These are phyloP conservation scores for Orius laevigatus DNA, from an alignment of 1,140 invertebrate species.

Conservation along the genomic window DNA sequence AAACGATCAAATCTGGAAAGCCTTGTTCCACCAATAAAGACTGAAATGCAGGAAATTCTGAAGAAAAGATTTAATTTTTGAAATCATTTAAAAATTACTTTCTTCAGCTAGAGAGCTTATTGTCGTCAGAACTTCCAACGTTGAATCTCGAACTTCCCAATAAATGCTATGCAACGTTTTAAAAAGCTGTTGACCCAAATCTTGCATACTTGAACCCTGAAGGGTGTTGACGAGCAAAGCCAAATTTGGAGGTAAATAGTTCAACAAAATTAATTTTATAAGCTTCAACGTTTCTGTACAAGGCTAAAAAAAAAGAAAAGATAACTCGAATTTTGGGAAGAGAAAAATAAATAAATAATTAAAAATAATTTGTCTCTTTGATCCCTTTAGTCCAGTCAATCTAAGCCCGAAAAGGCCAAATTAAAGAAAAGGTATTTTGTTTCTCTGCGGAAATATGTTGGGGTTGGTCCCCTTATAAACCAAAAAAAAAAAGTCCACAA, in stretches of 20 bases:
- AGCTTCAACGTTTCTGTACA: slow-evolving; percentile 47
- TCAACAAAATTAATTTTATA: slow-evolving; percentile 46
- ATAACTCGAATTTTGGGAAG: not conserved
- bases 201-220: slow-evolving; percentile 41
- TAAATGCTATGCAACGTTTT: slow-evolving; percentile 48
- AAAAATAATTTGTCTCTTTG: not conserved
- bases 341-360: not conserved
- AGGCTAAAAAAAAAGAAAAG: slow-evolving; percentile 32
- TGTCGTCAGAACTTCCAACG: slow-evolving; percentile 48
- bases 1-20: slow-evolving; percentile 42
- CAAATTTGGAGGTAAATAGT: slow-evolving; percentile 56
- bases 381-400: not conserved
- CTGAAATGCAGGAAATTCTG: slow-evolving; percentile 63
- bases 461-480: too few relatives aligned
- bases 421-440: not conserved
- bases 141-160: slow-evolving; percentile 60
- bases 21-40: slow-evolving; percentile 45
- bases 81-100: too few relatives aligned
- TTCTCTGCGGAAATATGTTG: not conserved
- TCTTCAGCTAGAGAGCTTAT: slow-evolving; percentile 46
- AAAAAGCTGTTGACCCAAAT: slow-evolving; percentile 44
- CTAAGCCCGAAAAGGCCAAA: too few relatives aligned
- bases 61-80: slow-evolving; percentile 22
- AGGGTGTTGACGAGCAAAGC: slow-evolving; percentile 46
- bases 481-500: too few relatives aligned